Conservation (phyloP, 2,888 invertebrate species). For the Cerastoderma edule region DNA sequence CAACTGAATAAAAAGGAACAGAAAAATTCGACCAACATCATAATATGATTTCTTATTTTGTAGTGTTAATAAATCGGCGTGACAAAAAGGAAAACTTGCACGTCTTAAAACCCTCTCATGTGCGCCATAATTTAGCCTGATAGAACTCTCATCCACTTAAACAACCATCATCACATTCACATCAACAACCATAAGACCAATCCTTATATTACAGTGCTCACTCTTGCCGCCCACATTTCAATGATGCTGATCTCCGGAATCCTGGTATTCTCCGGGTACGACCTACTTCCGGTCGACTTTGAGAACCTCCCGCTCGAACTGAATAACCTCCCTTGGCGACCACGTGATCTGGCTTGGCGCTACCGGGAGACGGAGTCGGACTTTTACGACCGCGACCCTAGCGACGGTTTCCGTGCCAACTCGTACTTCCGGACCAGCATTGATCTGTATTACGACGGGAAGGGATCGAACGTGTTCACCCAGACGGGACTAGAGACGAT, state of each 20-base stretch:
- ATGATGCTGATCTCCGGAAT: conserved; percentile 56
- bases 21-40: too few relatives aligned
- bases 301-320: conserved; percentile 72
- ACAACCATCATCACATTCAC: too few relatives aligned
- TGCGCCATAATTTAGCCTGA: too few relatives aligned
- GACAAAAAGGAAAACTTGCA: too few relatives aligned
- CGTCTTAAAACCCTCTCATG: too few relatives aligned
- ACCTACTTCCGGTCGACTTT: conserved; percentile 71
- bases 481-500: conserved; percentile 63
- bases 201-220: conserved; percentile 64
- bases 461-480: conserved; percentile 72
- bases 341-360: conserved; percentile 68
- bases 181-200: too few relatives aligned
- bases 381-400: conserved; percentile 39
- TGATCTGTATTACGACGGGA: conserved; percentile 63
- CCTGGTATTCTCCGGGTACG: conserved; percentile 63
- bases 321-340: conserved; percentile 64
- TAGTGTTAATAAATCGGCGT: too few relatives aligned
- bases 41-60: too few relatives aligned
- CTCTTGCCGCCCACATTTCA: conserved; percentile 56
- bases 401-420: conserved; percentile 27
- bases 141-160: background rate
- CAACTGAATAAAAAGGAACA: too few relatives aligned
- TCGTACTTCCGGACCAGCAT: conserved; percentile 51
- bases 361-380: conserved; percentile 44